phyloP scores from a whole-genome alignment of 2,797 vertebrate genomes.

The Momotus momota region DNA sequence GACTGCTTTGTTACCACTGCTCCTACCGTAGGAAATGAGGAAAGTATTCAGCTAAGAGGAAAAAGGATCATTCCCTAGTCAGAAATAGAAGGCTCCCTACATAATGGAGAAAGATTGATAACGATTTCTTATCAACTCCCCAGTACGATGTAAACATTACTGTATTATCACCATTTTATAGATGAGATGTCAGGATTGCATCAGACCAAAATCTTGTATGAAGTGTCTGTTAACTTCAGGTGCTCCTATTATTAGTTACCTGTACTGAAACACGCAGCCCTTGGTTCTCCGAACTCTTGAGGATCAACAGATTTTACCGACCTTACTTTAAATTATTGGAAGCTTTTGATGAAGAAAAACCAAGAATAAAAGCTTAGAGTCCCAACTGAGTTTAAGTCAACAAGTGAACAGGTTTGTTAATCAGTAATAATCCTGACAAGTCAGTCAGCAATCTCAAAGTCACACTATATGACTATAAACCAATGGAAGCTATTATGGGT shows the following conservation, averaged over 20 bases:
- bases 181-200: not conserved
- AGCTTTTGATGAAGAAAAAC: not conserved
- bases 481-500: not conserved
- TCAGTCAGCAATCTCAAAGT: not conserved
- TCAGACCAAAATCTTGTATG: rapidly evolving
- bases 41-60: not conserved
- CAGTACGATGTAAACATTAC: not conserved
- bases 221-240: not conserved
- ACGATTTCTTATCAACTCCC: not conserved
- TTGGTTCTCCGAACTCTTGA: not conserved
- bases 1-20: not conserved
- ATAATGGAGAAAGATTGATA: not conserved
- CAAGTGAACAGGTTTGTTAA: not conserved
- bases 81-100: not conserved
- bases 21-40: not conserved
- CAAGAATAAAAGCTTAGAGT: not conserved
- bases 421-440: not conserved
- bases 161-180: not conserved
- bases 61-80: not conserved
- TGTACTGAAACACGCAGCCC: not conserved
- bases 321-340: not conserved
- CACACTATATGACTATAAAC: not conserved
- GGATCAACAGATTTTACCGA: not conserved
- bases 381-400: not conserved
- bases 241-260: not conserved